These are phyloP conservation scores for Glaucomys volans DNA, from an alignment of 2,113 vertebrate genomes.

Conservation along the genomic window DNA sequence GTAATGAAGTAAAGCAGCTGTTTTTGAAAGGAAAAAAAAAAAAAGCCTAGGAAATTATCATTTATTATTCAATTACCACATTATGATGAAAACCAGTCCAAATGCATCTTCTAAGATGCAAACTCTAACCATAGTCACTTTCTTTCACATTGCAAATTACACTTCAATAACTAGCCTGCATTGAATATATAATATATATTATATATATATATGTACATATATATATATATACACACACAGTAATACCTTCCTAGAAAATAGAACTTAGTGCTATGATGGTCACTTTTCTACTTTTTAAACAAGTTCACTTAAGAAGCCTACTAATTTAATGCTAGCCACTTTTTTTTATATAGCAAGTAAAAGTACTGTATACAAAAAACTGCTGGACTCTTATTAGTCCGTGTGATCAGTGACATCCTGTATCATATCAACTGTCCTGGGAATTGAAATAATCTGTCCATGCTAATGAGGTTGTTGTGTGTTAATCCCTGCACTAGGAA, in stretches of 20 bases:
- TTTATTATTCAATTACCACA: not conserved
- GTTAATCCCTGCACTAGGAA: slow-evolving; percentile 60
- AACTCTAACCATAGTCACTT: not conserved
- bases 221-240: too few species aligned
- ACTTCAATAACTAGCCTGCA: not conserved
- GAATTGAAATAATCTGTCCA: slow-evolving; percentile 70
- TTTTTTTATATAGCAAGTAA: not conserved
- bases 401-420: slow-evolving; percentile 37
- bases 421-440: slow-evolving; percentile 52
- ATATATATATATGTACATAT: too few species aligned
- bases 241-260: not conserved
- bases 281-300: slow-evolving; percentile 20
- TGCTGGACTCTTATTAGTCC: not conserved
- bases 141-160: slow-evolving; percentile 19
- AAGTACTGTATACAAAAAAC: not conserved
- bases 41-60: not conserved
- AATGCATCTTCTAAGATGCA: not conserved
- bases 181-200: too few species aligned
- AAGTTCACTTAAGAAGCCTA: not conserved
- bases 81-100: slow-evolving; percentile 16
- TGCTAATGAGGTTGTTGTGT: not conserved
- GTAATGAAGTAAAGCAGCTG: slow-evolving; percentile 60
- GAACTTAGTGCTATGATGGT: not conserved
- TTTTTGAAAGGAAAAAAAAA: not conserved
- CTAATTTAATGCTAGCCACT: not conserved